Evolutionary conservation across 2,113 vertebrate genomes (phyloP).

Genomic region (Onychorhynchus coronatus): DNA sequence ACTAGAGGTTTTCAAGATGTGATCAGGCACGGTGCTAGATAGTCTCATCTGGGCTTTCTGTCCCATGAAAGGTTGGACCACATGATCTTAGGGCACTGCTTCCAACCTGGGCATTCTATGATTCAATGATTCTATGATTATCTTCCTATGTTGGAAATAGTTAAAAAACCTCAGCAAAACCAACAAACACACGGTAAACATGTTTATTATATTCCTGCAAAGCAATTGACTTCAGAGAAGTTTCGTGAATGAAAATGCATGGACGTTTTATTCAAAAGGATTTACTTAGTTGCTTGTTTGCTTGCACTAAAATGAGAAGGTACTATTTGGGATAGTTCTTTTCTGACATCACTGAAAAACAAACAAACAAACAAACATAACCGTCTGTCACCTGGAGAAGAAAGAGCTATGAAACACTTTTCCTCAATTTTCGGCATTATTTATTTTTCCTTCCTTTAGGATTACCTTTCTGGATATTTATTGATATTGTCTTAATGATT

Average conservation of each 20-base stretch:
- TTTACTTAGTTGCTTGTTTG: neutral
- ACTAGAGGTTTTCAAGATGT: neutral
- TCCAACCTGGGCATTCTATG: neutral
- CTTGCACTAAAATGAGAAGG: neutral
- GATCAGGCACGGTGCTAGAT: neutral
- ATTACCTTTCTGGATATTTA: neutral
- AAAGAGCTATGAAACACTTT: neutral
- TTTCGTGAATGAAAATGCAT: neutral
- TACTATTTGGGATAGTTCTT: neutral
- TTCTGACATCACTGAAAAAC: neutral
- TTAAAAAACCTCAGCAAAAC: accelerated
- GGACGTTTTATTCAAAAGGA: neutral
- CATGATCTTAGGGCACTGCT: neutral
- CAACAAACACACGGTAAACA: neutral
- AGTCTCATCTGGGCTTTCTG: neutral
- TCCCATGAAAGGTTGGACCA: neutral
- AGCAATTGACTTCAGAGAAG: neutral
- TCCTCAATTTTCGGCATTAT: neutral
- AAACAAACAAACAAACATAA: neutral
- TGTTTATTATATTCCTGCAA: neutral
- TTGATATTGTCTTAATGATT: neutral
- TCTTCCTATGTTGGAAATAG: neutral
- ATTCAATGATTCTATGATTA: neutral
- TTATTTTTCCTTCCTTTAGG: neutral
- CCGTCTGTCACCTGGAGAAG: neutral